Conservation (phyloP, 2,888 invertebrate genomes). For the Capitulum mitella region DNA sequence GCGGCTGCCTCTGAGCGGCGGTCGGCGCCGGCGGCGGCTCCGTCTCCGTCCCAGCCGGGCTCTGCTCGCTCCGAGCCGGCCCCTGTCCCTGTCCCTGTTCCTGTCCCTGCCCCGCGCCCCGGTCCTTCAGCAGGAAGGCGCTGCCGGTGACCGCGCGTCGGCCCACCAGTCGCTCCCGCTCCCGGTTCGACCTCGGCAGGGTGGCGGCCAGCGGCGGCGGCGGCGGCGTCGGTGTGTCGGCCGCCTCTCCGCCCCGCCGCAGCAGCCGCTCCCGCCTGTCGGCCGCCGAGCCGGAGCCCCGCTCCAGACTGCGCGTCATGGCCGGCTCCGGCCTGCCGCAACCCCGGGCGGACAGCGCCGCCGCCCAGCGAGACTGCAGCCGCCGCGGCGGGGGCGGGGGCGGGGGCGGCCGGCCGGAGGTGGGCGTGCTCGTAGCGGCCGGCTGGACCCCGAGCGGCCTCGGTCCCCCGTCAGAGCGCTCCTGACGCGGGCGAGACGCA, state of each 20-base stretch:
- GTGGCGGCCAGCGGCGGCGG: background rate
- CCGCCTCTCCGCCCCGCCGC: background rate
- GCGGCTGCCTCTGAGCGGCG: too few relatives aligned
- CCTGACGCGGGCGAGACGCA: background rate
- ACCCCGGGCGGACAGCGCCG: background rate
- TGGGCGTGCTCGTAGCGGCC: background rate
- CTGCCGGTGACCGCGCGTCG: background rate
- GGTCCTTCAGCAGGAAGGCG: background rate
- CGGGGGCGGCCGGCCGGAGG: background rate
- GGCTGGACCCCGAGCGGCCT: background rate
- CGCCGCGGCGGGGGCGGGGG: background rate
- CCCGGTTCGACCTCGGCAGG: background rate
- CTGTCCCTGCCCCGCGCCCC: background rate
- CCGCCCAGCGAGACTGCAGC: background rate
- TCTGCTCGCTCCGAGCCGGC: too few relatives aligned
- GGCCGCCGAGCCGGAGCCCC: too few relatives aligned
- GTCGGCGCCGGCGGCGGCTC: too few relatives aligned
- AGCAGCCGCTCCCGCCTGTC: background rate
- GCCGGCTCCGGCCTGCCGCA: too few relatives aligned
- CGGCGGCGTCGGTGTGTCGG: background rate
- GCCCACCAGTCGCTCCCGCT: background rate
- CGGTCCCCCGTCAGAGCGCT: background rate
- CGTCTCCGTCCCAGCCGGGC: too few relatives aligned
- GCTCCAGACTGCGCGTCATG: background rate
- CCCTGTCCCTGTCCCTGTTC: too few relatives aligned